Conservation (phyloP, 2,888 invertebrate genomes). For the Lydus trimaculatus region DNA sequence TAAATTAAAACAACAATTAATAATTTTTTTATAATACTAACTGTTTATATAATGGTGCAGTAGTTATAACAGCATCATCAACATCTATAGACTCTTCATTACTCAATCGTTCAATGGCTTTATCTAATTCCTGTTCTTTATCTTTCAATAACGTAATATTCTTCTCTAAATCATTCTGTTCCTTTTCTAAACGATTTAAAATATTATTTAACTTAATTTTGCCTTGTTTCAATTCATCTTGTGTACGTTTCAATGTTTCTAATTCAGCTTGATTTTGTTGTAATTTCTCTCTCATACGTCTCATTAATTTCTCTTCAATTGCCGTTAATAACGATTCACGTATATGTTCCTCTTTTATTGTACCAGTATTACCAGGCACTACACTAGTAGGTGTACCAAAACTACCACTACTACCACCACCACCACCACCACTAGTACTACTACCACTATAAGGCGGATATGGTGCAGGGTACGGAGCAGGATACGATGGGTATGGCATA, state of each 20-base stretch:
- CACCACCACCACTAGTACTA: constrained; percentile 24
- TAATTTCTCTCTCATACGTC: constrained; percentile 87
- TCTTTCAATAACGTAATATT: constrained; percentile 85
- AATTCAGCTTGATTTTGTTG: constrained; percentile 92
- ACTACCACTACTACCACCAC: constrained; percentile 33
- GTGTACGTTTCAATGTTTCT: constrained; percentile 85
- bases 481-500: constrained; percentile 30
- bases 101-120: constrained; percentile 77
- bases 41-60: constrained; percentile 96
- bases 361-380: constrained; percentile 67
- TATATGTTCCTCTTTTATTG: constrained; percentile 96
- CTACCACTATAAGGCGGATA: constrained; percentile 42
- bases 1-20: background rate
- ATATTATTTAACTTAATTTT: constrained; percentile 83
- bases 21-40: no score
- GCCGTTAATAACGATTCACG: constrained; percentile 93
- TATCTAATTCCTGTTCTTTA: constrained; percentile 85
- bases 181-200: constrained; percentile 76
- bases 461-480: constrained; percentile 40
- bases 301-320: constrained; percentile 91
- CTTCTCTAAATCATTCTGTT: constrained; percentile 82
- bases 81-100: constrained; percentile 86
- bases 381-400: constrained; percentile 51
- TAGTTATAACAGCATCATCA: constrained; percentile 96
- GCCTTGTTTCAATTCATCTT: constrained; percentile 86